phyloP scores from a whole-genome alignment of 1,140 invertebrate species.

The Temnothorax nylanderi region DNA sequence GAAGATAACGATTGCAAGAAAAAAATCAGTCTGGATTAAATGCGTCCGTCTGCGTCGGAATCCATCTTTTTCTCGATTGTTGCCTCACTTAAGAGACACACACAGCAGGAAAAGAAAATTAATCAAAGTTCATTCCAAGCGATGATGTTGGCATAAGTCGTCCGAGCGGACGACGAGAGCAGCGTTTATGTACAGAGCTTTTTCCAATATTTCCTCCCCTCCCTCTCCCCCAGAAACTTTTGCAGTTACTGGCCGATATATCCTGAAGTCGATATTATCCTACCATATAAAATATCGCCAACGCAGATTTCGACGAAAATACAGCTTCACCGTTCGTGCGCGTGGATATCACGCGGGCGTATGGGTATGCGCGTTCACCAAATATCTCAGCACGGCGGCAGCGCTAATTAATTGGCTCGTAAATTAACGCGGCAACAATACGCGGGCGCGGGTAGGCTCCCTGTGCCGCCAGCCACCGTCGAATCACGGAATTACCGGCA shows the following conservation, averaged over 20 bases:
- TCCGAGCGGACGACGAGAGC: not conserved
- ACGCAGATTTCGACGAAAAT: constrained; percentile 6
- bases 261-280: constrained; percentile 36
- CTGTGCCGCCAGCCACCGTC: constrained; percentile 46
- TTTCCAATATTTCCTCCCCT: not conserved
- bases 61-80: not conserved
- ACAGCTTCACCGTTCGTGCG: not conserved
- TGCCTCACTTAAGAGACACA: not conserved
- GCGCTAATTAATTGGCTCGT: constrained; percentile 84
- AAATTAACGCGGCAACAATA: constrained; percentile 83
- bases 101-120: not conserved
- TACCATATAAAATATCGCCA: constrained; percentile 35
- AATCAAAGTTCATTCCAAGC: not conserved
- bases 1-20: constrained; percentile 12
- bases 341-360: not conserved
- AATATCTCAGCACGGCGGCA: constrained; percentile 69
- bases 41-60: not conserved
- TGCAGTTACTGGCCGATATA: not conserved
- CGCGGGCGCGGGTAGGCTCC: constrained; percentile 31
- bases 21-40: constrained; percentile 19
- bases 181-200: not conserved
- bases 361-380: constrained; percentile 38
- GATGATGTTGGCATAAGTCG: not conserved
- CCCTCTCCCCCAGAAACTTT: not conserved
- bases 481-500: constrained; percentile 73